Evolutionary conservation across 2,888 invertebrate species (phyloP), one percentile per base, ranked within the genome.

Genomic region (Catocala fraxini): DNA sequence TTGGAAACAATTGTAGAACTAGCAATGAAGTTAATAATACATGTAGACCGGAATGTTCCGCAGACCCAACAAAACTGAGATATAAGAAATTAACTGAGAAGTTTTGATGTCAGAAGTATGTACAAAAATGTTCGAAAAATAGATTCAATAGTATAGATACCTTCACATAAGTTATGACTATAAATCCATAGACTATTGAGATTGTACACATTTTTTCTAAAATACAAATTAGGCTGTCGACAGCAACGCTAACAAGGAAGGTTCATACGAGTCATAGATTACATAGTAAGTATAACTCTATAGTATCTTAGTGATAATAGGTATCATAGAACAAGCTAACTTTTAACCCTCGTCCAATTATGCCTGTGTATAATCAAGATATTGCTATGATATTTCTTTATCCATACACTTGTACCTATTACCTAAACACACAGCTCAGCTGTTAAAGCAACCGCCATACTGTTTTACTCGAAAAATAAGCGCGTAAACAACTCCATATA

Each of bases 101-200:
- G 4, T 11, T 13, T 42, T 41, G 13, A 42, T 56, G 46, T 58
- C 25, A 48, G 56, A 58, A 56, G 15, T 75, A 71, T 69, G 43
- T 76, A 76, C 67, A 75, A 71, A 77, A 71, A 68, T 51, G 35
- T 42, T 76, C 73, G 48, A 76, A 76, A 75, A 75, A 75, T 75
- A 75, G 63, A 68, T 65, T 73, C 56, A 48, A 45, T 62, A 58
- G 56, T 68, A 49, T 63, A 57, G 25, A 63, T 64, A 46, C 1
- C 2, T 46, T 15, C 53, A 42, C 25, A 41, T 51, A 60, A 46
- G 59, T 56, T 52, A 55, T 5, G 62, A 63, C 13, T 7, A 45
- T 34, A 55, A 49, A 56, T 60, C 33, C 35, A 61, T 61, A 56
- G 51, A 49, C 46, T 51, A 35, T 46, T 55, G 51, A 46, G 34